Base-by-base conservation (phyloP, 2,797 vertebrate species). In the Esox masquinongy region DNA sequence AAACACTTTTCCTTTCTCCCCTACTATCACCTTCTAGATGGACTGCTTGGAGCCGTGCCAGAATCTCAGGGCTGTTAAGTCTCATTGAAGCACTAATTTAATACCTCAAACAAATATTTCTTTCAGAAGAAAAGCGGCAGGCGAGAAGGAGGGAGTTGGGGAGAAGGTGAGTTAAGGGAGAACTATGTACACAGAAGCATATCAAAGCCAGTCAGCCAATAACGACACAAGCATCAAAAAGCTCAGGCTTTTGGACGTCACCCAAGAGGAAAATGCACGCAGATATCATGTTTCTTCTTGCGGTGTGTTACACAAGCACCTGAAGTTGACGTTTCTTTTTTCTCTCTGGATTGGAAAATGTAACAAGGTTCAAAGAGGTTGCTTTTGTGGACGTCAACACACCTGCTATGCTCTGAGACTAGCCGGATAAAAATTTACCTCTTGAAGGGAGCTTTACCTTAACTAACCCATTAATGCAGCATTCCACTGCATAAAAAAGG, bases 271-370 rank as follows among this genome's bases (percentile, higher is more conserved):
- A 84, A 86, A 86, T 74, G 82, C 82, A 76, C 75, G 78, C 81
- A 88, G 75, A 87, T 90, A 87, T 89, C 86, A 79, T 84, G 90
- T 91, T 92, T 88, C 88, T 90, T 90, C 87, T 86, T 91, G 86
- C 79, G 86, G 79, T 80, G 88, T 87, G 79, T 88, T 88, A 86
- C 80, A 83, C 83, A 88, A 91, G 80, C 77, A 74, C 82, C 81
- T 83, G 74, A 77, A 86, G 81, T 86, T 87, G 83, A 86, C 79
- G 69, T 83, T 85, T 24, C 78, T 73, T 71, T 79, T 73, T 43
- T 36, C 24, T 3, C 4, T n/a, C 22, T 24, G 24, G 1, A 68
- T 15, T 68, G 69, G 68, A 66, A 82, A 74, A 75, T 73, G 73
- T 78, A 70, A 83, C 34, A 67, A 68, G 77, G 80, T 90, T 88